These are phyloP conservation scores for Spea hammondii DNA, from an alignment of 2,797 vertebrate species.

Conservation along the genomic window DNA sequence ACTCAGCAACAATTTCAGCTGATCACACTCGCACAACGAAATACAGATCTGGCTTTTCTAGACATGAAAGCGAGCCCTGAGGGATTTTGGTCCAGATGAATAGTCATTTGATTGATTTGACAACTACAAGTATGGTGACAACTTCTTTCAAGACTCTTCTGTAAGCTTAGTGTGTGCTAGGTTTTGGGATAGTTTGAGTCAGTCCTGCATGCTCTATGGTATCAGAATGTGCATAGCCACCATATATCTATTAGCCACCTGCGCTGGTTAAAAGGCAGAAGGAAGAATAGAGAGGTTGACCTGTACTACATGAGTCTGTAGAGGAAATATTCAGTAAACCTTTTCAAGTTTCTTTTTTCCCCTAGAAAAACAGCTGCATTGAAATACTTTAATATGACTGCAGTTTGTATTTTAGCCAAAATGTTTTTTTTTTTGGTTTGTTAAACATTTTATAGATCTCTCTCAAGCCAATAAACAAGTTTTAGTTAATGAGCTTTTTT, in stretches of 20 bases:
- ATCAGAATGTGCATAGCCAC: background rate
- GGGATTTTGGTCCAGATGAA: constrained; percentile 45
- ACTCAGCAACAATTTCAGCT: constrained; percentile 39
- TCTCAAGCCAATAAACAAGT: too few relatives aligned
- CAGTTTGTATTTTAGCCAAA: too few relatives aligned
- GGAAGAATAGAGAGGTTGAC: background rate
- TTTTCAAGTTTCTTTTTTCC: background rate
- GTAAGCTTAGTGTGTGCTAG: constrained; percentile 43
- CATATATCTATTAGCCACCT: background rate
- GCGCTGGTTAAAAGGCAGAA: background rate
- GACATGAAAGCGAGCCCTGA: constrained; percentile 46
- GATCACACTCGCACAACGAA: constrained; percentile 38
- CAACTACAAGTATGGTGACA: constrained; percentile 49
- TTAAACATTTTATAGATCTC: too few relatives aligned
- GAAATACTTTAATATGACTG: too few relatives aligned
- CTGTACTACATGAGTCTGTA: background rate
- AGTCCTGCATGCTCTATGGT: background rate
- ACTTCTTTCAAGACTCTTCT: constrained; percentile 28
- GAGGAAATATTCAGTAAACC: background rate
- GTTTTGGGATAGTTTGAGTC: constrained; percentile 3
- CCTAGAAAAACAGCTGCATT: too few relatives aligned
- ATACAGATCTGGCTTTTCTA: constrained; percentile 23
- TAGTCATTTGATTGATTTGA: constrained; percentile 49
- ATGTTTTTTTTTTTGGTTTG: too few relatives aligned
- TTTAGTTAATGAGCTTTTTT: too few relatives aligned